Percentiles rank a stretch among this genome's conserved stretches.
These are phyloP conservation scores for Drosophila melanosoma DNA, from an alignment of 2,888 invertebrate species.

Conservation along the genomic window DNA sequence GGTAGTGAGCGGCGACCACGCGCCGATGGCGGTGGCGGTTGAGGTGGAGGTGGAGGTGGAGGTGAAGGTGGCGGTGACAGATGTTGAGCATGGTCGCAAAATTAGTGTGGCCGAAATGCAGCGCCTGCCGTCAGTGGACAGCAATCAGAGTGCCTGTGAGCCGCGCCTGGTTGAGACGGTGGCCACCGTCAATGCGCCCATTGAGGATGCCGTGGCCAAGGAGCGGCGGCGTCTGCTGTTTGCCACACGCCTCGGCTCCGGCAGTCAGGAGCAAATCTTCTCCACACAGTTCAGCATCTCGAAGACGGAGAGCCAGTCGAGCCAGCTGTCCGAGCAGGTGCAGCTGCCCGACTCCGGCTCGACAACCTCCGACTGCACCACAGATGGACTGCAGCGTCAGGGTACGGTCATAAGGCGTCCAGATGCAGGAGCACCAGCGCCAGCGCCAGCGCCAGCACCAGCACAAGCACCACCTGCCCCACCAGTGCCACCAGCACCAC, in stretches of 20 bases:
- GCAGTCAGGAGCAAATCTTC: constrained; percentile 89
- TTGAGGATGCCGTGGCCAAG: constrained; percentile 76
- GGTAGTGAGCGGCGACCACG: constrained; percentile 71
- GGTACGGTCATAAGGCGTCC: constrained; percentile 82
- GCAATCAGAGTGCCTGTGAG: constrained; percentile 75
- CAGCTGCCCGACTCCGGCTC: constrained; percentile 75
- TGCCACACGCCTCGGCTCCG: constrained; percentile 88
- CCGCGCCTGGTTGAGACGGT: constrained; percentile 75
- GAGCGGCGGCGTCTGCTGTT: constrained; percentile 87
- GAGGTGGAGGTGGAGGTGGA: not conserved
- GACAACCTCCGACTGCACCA: constrained; percentile 57
- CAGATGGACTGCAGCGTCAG: constrained; percentile 78
- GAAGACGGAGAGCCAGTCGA: constrained; percentile 88
- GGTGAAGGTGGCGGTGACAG: not conserved
- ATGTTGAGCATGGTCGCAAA: constrained; percentile 61
- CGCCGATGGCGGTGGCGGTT: not conserved
- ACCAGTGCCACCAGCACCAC: not conserved
- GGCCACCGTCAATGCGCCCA: constrained; percentile 74
- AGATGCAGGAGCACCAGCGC: constrained; percentile 40
- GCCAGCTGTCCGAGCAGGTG: constrained; percentile 87
- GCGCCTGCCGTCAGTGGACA: constrained; percentile 77
- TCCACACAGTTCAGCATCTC: constrained; percentile 88
- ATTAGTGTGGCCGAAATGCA: constrained; percentile 81
- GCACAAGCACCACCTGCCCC: constrained; percentile 1
- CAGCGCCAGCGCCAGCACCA: not conserved